A percentile compares a stretch with the other conserved stretches of the same genome.
Evolutionary conservation across 2,888 invertebrate species (phyloP).

Genomic region (Eurois occulta): DNA sequence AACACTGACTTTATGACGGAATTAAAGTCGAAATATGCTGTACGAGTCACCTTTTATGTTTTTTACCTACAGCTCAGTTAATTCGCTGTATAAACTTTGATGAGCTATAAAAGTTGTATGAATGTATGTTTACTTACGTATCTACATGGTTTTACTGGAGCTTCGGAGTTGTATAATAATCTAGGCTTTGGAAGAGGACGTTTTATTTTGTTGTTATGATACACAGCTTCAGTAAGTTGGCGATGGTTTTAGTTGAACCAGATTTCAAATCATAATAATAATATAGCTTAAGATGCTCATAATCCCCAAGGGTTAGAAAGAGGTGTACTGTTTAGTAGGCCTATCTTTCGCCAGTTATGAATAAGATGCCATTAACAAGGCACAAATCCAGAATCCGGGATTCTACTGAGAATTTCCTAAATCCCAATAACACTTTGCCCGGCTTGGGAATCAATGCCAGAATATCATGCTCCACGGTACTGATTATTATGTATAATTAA

Average conservation of each 20-base stretch:
- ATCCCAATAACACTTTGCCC: not conserved
- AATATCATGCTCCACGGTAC: not conserved
- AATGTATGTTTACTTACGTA: constrained; percentile 44
- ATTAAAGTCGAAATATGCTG: constrained; percentile 50
- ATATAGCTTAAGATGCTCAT: not conserved
- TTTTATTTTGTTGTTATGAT: constrained; percentile 3
- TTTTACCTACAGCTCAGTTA: constrained; percentile 46
- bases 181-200: not conserved
- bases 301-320: not conserved
- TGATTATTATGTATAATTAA: not conserved
- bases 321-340: not conserved
- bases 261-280: not conserved
- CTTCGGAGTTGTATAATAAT: not conserved
- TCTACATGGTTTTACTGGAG: not conserved
- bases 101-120: constrained; percentile 48
- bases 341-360: not conserved
- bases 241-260: not conserved
- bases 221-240: not conserved
- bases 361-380: not conserved
- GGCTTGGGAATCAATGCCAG: not conserved
- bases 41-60: constrained; percentile 37
- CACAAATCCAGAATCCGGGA: not conserved
- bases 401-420: not conserved
- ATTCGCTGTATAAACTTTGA: constrained; percentile 59
- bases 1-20: constrained; percentile 42